These are phyloP conservation scores for Indicator maculatus DNA, from an alignment of 2,113 vertebrate species.

Conservation along the genomic window DNA sequence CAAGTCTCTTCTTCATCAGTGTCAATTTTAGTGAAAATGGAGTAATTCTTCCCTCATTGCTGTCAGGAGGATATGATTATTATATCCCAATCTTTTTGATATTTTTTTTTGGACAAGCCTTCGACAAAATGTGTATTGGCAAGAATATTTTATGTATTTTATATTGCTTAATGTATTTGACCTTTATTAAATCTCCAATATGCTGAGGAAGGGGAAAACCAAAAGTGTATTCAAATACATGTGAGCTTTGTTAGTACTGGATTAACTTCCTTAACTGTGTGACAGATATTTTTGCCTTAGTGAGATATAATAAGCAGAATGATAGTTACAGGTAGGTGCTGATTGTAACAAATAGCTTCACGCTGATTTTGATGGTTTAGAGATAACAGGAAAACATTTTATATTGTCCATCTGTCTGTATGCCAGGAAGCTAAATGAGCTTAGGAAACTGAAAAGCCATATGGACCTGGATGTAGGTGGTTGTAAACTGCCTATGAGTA, in stretches of 20 bases:
- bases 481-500: not conserved
- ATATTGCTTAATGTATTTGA: not conserved
- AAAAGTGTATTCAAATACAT: not conserved
- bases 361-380: not conserved
- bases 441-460: not conserved
- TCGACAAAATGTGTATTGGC: not conserved
- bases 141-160: not conserved
- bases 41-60: too few species aligned
- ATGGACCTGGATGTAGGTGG: not conserved
- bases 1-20: too few species aligned
- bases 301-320: slow-evolving; percentile 93
- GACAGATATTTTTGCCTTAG: slow-evolving; percentile 99
- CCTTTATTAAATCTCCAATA: not conserved
- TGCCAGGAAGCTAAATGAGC: not conserved
- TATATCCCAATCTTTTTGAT: too few species aligned
- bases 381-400: not conserved
- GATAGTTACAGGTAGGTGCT: slow-evolving; percentile 94
- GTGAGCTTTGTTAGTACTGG: not conserved
- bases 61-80: too few species aligned
- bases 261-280: slow-evolving; percentile 79
- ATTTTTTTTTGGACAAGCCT: too few species aligned
- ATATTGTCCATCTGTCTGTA: not conserved
- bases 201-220: not conserved
- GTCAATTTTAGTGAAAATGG: too few species aligned
- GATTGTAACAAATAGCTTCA: not conserved